Evolutionary conservation across 2,113 vertebrate genomes (phyloP).

Genomic region (Pangasianodon gigas): DNA sequence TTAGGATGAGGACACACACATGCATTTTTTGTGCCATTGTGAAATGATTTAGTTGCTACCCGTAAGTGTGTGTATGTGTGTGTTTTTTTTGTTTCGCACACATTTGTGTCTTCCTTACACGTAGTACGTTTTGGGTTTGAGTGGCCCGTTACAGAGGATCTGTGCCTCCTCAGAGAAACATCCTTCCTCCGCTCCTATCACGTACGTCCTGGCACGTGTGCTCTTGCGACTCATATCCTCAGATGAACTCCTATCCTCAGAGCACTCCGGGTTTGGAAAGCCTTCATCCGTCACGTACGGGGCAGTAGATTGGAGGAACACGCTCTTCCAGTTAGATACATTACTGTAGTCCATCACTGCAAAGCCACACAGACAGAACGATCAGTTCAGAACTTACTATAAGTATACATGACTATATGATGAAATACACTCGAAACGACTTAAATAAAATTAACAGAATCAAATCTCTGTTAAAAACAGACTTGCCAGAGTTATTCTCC

Average conservation of each 20-base stretch:
- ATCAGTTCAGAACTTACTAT: background rate
- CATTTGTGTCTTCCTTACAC: slow-evolving; percentile 76
- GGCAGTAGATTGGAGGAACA: slow-evolving; percentile 80
- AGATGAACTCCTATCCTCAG: slow-evolving; percentile 47
- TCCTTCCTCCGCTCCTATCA: slow-evolving; percentile 82
- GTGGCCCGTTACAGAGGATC: slow-evolving; percentile 89
- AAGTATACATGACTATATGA: background rate
- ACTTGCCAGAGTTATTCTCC: background rate
- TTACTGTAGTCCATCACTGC: slow-evolving; percentile 86
- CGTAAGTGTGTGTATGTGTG: background rate
- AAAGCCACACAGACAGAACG: background rate
- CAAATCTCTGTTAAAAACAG: background rate
- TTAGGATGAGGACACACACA: background rate
- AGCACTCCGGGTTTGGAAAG: slow-evolving; percentile 85
- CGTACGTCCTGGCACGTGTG: slow-evolving; percentile 73
- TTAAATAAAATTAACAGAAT: background rate
- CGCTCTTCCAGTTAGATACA: slow-evolving; percentile 89
- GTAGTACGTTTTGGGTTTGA: slow-evolving; percentile 88
- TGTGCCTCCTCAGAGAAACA: slow-evolving; percentile 79
- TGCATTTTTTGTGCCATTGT: background rate
- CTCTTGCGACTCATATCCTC: background rate
- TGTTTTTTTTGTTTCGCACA: slow-evolving; percentile 37
- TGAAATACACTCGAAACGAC: background rate
- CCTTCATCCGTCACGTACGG: slow-evolving; percentile 91
- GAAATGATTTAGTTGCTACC: background rate